These are phyloP conservation scores for Benitochromis conjunctus DNA, from an alignment of 2,113 vertebrate species.

Conservation along the genomic window DNA sequence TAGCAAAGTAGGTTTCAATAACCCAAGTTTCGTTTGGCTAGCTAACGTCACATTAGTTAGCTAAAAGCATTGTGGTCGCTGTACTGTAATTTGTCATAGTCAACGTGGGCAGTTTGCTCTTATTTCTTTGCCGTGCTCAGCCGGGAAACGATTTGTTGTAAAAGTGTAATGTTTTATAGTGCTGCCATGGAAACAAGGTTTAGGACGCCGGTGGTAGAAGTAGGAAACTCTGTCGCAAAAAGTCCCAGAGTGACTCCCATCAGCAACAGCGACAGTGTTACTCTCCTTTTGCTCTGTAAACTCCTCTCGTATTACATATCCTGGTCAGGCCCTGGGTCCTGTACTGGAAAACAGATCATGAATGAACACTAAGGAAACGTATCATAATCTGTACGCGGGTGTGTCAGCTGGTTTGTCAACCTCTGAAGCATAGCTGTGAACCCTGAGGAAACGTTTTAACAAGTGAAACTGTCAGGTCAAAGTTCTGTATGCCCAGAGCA, in stretches of 20 bases:
- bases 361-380: neutral
- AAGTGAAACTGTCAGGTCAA: constrained; percentile 35
- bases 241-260: neutral
- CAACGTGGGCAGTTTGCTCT: neutral
- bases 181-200: neutral
- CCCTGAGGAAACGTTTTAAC: neutral
- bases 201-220: neutral
- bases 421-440: neutral
- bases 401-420: neutral
- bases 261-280: neutral
- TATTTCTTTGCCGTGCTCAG: neutral
- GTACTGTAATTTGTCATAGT: neutral
- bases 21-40: neutral
- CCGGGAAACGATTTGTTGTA: neutral
- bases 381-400: neutral
- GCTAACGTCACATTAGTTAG: neutral
- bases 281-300: neutral
- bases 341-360: neutral
- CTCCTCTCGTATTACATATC: neutral
- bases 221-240: neutral
- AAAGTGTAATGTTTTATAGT: neutral
- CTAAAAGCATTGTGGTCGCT: neutral
- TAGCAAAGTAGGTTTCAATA: neutral
- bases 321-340: neutral
- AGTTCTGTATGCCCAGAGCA: constrained; percentile 17